Base-by-base conservation (phyloP, 2,113 vertebrate genomes). In the Carassius gibelio region DNA sequence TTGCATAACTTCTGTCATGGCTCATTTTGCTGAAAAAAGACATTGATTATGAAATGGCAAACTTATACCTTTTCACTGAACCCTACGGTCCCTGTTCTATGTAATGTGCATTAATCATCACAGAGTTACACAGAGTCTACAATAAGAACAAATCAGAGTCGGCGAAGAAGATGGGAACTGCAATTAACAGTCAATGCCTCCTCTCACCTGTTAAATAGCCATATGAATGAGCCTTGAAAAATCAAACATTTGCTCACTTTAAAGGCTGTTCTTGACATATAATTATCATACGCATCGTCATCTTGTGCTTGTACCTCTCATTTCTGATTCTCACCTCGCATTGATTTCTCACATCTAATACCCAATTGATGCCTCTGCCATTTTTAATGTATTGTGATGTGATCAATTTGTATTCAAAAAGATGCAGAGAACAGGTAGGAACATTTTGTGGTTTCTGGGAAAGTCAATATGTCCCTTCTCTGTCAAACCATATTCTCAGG, bases 231-330 rank as follows among this genome's bases (percentile, higher is more conserved):
- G 59, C 3, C 36, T 64, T 61, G 17, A 52, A 55, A 78, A 59
- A 85, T 85, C 34, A 19, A 69, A 77, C 62, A 36, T 69, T 66
- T 68, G 45, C 48, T 82, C 80, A 82, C 23, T 71, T 72, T 71
- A 7, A 8, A 17, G 66, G 10, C 8, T 23, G 30, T 36, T 42
- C 21, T 71, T 59, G 11, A 59, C 17, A 42, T 30, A 57, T 34
- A 72, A 55, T 57, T 72, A 57, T 55, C 66, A 82, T 26, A 82
- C 0, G 30, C 11, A 42, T 82, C 1, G 21, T 72, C 19, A 23
- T 2, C 21, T 38, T 52, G 14, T 45, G 38, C 74, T 42, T 11
- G 13, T 8, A 66, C 42, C 42, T 81, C 17, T 81, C 8, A 52
- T 81, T 64, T 81, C 6, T 81, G 14, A 42, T 42, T 42, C 42